These are phyloP conservation scores for Zaprionus lineosus DNA, from an alignment of 2,888 invertebrate species.

Conservation along the genomic window DNA sequence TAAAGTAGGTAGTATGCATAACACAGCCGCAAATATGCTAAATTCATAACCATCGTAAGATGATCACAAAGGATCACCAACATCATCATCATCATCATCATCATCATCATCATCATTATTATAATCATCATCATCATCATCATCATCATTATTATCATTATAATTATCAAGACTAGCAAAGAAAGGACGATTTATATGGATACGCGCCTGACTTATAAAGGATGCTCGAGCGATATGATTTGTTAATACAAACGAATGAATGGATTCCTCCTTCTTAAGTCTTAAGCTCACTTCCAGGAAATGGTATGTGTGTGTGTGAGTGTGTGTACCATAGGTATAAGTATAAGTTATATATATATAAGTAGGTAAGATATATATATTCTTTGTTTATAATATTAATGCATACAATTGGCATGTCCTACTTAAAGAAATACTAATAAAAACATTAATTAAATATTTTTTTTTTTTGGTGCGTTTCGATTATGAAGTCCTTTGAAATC, in stretches of 20 bases:
- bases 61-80: slow-evolving; percentile 50
- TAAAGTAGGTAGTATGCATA: slow-evolving; percentile 67
- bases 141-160: slow-evolving; percentile 18
- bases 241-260: too few relatives aligned
- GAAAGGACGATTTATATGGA: slow-evolving; percentile 49
- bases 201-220: slow-evolving; percentile 43
- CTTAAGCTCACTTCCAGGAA: too few relatives aligned
- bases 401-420: too few relatives aligned
- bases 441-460: slow-evolving; percentile 64
- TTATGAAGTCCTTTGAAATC: too few relatives aligned
- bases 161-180: slow-evolving; percentile 63
- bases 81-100: too few relatives aligned
- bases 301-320: too few relatives aligned
- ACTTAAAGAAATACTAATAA: slow-evolving; percentile 44
- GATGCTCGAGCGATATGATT: slow-evolving; percentile 52
- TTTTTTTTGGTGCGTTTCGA: too few relatives aligned
- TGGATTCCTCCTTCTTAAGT: too few relatives aligned
- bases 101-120: slow-evolving; percentile 40
- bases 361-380: too few relatives aligned
- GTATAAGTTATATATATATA: too few relatives aligned
- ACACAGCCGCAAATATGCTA: slow-evolving; percentile 79
- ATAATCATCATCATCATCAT: slow-evolving; percentile 31
- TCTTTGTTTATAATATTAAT: too few relatives aligned
- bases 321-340: too few relatives aligned
- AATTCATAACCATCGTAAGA: slow-evolving; percentile 65